Evolutionary conservation across 2,888 invertebrate species (phyloP).

Genomic region (Cenopis cana): DNA sequence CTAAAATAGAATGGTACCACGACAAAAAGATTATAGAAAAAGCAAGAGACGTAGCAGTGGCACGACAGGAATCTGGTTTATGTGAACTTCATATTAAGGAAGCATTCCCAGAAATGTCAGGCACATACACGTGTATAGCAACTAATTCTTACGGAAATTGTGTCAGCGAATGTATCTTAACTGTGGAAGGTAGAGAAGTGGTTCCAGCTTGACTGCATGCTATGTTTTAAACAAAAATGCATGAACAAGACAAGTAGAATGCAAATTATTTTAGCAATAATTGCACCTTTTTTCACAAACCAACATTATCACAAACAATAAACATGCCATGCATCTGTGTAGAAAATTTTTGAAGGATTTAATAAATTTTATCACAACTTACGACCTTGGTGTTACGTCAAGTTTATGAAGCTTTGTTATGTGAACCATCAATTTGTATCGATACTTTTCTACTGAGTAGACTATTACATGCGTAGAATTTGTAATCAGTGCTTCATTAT

Average conservation of each 20-base stretch:
- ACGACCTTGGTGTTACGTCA: slow-evolving; percentile 24
- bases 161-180: slow-evolving; percentile 89
- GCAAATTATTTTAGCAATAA: slow-evolving; percentile 27
- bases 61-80: slow-evolving; percentile 91
- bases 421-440: not conserved
- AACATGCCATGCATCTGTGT: slow-evolving; percentile 78
- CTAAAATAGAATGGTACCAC: slow-evolving; percentile 92
- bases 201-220: slow-evolving; percentile 64
- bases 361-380: slow-evolving; percentile 41
- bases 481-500: slow-evolving; percentile 27
- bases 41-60: slow-evolving; percentile 90
- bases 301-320: slow-evolving; percentile 43
- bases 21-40: slow-evolving; percentile 89
- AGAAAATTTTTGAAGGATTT: slow-evolving; percentile 51
- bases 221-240: slow-evolving; percentile 48
- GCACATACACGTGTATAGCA: slow-evolving; percentile 93
- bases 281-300: slow-evolving; percentile 39
- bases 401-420: slow-evolving; percentile 7
- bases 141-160: slow-evolving; percentile 93
- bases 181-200: slow-evolving; percentile 90
- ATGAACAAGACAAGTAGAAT: slow-evolving; percentile 44
- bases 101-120: slow-evolving; percentile 96
- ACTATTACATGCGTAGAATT: slow-evolving; percentile 23
- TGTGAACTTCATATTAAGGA: slow-evolving; percentile 93
- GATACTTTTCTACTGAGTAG: not conserved